These are phyloP conservation scores for Archilochus colubris DNA, from an alignment of 2,113 vertebrate genomes.

Conservation along the genomic window DNA sequence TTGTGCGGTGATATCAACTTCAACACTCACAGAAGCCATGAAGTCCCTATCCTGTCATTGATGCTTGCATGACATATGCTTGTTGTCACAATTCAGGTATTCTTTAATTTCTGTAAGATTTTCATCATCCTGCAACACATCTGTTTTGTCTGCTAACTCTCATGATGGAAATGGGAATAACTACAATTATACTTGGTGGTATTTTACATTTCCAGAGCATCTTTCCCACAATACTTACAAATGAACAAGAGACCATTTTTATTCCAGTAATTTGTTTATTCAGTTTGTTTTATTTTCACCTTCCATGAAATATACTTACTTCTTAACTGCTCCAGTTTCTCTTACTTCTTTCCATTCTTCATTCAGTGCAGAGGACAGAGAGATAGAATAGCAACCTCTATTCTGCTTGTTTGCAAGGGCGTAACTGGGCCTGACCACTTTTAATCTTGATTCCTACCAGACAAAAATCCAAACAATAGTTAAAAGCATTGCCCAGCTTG, in stretches of 20 bases:
- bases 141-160: background rate
- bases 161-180: background rate
- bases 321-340: constrained; percentile 80
- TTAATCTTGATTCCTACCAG: constrained; percentile 63
- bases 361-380: constrained; percentile 77
- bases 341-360: constrained; percentile 82
- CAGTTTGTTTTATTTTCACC: background rate
- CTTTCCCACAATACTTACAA: background rate
- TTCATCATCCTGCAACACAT: background rate
- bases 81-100: background rate
- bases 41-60: background rate
- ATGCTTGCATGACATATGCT: background rate
- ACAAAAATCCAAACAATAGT: constrained; percentile 8
- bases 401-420: constrained; percentile 82
- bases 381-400: constrained; percentile 81
- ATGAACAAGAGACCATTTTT: background rate
- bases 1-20: background rate
- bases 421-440: constrained; percentile 75
- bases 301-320: constrained; percentile 73
- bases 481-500: background rate
- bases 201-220: background rate
- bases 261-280: background rate
- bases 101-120: background rate
- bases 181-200: background rate
- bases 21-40: background rate